Evolutionary conservation across 2,797 vertebrate genomes (phyloP).

Genomic region (Odontamblyopus rebecca): DNA sequence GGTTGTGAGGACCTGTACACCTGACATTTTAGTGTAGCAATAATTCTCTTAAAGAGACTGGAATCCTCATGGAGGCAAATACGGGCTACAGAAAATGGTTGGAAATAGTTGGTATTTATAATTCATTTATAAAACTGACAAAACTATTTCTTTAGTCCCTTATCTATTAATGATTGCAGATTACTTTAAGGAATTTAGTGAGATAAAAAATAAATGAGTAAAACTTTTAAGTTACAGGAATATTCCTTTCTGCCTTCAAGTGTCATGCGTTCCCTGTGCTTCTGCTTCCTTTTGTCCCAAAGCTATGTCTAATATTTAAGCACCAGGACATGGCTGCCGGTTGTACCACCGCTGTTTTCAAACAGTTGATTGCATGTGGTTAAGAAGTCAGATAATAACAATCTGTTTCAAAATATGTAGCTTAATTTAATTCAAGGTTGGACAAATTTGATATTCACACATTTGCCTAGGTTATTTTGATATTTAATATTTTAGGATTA

Average conservation of each 20-base stretch:
- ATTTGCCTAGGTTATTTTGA: not conserved
- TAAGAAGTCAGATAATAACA: constrained; percentile 56
- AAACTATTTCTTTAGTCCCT: too few species aligned
- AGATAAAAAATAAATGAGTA: too few species aligned
- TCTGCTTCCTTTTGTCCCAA: not conserved
- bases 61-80: not conserved
- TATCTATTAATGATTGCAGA: too few species aligned
- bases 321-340: too few species aligned
- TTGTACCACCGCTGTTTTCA: not conserved
- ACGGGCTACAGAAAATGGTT: not conserved
- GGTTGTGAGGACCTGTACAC: constrained; percentile 17
- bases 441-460: constrained; percentile 58
- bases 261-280: not conserved
- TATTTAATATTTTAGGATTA: too few species aligned
- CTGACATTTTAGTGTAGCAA: constrained; percentile 35
- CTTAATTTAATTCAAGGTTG: constrained; percentile 51
- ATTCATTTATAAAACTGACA: too few species aligned
- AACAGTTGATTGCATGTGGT: constrained; percentile 64
- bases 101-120: not conserved
- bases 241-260: not conserved
- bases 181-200: too few species aligned
- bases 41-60: constrained; percentile 10
- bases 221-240: not conserved
- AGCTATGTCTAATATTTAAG: too few species aligned
- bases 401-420: constrained; percentile 58